Evolutionary conservation across 2,888 invertebrate genomes (phyloP), one percentile per base, ranked within the genome.

Genomic region (Isoperla grammatica): DNA sequence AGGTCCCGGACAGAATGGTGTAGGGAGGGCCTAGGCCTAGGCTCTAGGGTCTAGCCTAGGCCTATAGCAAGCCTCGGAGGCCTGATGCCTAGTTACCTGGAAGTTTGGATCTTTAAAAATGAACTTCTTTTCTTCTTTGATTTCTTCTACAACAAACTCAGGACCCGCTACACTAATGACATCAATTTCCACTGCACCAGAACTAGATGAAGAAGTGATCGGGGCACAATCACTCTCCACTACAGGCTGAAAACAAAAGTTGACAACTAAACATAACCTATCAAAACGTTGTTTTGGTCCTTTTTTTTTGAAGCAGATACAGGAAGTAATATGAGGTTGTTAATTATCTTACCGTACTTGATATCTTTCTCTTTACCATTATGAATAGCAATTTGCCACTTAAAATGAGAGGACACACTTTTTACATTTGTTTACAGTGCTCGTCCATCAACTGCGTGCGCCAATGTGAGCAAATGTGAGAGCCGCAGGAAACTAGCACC

Each of bases 81-180:
- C 29, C 29, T 29, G n/a, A n/a, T n/a, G n/a, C n/a, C n/a, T n/a
- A n/a, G n/a, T 68, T 69, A 75, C 75, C 67, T 75, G 72, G 70
- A 75, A 76, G 22, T 68, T 71, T 9, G 72, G 71, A 65, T 75
- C 72, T 67, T 76, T 76, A 63, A 76, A 76, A 5, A 72, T 65
- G 46, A 68, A 67, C 35, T 69, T 70, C 54, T 69, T 69, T 63
- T 72, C 72, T 59, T 69, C 68, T 62, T 68, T 67, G 5, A 58
- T 56, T 40, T 65, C 66, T 42, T 65, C 64, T 23, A 53, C 39
- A 15, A 37, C 13, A 37, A 15, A 29, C 6, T 37, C 56, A 13
- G 23, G 11, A 13, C 20, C 45, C 4, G 53, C 61, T 35, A 22
- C 37, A 20, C 56, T 35, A 23, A 43, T 20, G 29, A 45, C 49